Evolutionary conservation across 1,140 invertebrate species (phyloP), one percentile per base, ranked within the genome.

Genomic region (Euschistus heros): DNA sequence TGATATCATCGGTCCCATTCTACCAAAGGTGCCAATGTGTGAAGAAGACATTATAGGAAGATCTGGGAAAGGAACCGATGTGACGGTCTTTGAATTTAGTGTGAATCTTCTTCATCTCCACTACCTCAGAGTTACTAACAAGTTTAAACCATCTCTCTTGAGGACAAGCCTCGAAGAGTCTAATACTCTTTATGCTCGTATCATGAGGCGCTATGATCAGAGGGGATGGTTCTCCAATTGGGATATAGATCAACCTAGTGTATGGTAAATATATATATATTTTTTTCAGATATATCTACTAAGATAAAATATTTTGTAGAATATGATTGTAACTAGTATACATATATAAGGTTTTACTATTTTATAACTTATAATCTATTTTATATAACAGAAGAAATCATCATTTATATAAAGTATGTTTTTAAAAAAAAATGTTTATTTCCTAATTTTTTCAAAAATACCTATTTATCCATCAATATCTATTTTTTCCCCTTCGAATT

Each of bases 91-190:
- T 72, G 83, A 84, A 71, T 80, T 86, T 67, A 81, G 78, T 2
- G 77, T 77, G 62, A 84, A 82, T 71, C 69, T 84, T 3, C 78
- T 80, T 71, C 80, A 78, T 5, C 72, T 86, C 13, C 78, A 79
- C 69, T 85, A 85, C 70, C 75, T 83, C 50, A 75, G 82, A 42
- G 72, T 80, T 1, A 82, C 82, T 2, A 81, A 82, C 70, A 81
- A 83, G 68, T 70, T 84, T 22, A 71, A 73, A 13, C 70, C 72
- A 24, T 67, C 76, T 1, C 66, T 72, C 27, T 72, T 70, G 37
- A 70, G 70, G 64, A 67, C 68, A 33, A 75, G 71, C 63, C 80
- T 75, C 63, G 73, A 73, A 65, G 76, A 75, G 18, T 73, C 82
- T 68, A 84, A 81, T 66, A 70, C 73, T 22, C 69, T 75, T 24